These are phyloP conservation scores for Apocrypta bakeri DNA, from an alignment of 1,140 invertebrate species.

Conservation along the genomic window DNA sequence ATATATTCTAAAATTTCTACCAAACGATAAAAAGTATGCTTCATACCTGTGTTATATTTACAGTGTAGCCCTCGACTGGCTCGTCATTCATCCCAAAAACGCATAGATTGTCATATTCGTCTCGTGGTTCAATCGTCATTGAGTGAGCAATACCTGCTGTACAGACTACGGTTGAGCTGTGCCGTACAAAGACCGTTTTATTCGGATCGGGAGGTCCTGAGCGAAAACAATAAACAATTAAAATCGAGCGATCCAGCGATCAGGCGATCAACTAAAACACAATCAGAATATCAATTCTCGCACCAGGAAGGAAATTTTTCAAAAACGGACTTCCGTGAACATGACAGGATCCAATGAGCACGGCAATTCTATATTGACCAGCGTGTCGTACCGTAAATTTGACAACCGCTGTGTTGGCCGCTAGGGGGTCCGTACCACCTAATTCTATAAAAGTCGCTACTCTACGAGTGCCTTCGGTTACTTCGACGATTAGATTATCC, in stretches of 20 bases:
- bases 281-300: not conserved
- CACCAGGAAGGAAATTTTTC: constrained; percentile 80
- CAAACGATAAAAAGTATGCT: not conserved
- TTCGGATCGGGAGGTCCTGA: constrained; percentile 87
- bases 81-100: constrained; percentile 78
- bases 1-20: not conserved
- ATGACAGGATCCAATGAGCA: constrained; percentile 84
- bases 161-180: constrained; percentile 91
- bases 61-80: constrained; percentile 78
- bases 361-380: constrained; percentile 89
- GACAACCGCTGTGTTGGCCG: constrained; percentile 88
- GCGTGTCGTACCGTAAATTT: constrained; percentile 94
- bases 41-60: constrained; percentile 70
- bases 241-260: too few species aligned
- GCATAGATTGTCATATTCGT: constrained; percentile 92
- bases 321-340: constrained; percentile 81
- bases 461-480: constrained; percentile 87
- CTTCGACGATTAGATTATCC: constrained; percentile 90
- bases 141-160: constrained; percentile 84
- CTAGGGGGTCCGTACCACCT: constrained; percentile 86
- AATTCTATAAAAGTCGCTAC: constrained; percentile 89
- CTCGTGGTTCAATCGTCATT: constrained; percentile 90
- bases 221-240: constrained; percentile 70
- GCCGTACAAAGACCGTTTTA: constrained; percentile 88
- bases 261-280: too few species aligned